These are phyloP conservation scores for Tolmerus cingulatus DNA, from an alignment of 2,888 invertebrate genomes.

Conservation along the genomic window DNA sequence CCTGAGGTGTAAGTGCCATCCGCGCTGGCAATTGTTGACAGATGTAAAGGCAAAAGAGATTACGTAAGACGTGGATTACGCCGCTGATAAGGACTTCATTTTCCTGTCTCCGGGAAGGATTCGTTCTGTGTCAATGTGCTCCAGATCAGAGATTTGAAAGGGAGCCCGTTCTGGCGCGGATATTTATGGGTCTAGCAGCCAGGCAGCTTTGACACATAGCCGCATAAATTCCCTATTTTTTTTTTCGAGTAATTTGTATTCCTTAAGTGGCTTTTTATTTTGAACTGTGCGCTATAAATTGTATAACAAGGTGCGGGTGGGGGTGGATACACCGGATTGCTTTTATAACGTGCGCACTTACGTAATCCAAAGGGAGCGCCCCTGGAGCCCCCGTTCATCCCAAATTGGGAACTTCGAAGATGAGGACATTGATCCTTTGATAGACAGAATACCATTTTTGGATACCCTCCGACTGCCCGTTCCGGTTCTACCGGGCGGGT, in stretches of 20 bases:
- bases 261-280: slow-evolving; percentile 27
- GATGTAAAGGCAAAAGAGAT: slow-evolving; percentile 17
- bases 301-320: neutral
- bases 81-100: slow-evolving; percentile 20
- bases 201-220: slow-evolving; percentile 16
- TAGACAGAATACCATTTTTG: neutral
- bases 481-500: neutral
- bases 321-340: neutral
- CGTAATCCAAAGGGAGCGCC: neutral
- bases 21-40: slow-evolving; percentile 18
- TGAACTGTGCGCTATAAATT: neutral
- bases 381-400: neutral
- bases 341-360: neutral
- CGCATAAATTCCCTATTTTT: neutral
- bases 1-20: slow-evolving; percentile 1
- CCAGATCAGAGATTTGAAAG: neutral
- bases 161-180: neutral
- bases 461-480: neutral
- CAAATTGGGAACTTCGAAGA: neutral
- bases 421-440: neutral
- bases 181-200: slow-evolving; percentile 22
- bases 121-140: slow-evolving; percentile 15
- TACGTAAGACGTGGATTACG: slow-evolving; percentile 32
- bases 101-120: neutral
- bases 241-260: slow-evolving; percentile 4